Base-by-base conservation (phyloP, 92 coral and sea anemone genomes). In the Virgularia gustaviana region DNA sequence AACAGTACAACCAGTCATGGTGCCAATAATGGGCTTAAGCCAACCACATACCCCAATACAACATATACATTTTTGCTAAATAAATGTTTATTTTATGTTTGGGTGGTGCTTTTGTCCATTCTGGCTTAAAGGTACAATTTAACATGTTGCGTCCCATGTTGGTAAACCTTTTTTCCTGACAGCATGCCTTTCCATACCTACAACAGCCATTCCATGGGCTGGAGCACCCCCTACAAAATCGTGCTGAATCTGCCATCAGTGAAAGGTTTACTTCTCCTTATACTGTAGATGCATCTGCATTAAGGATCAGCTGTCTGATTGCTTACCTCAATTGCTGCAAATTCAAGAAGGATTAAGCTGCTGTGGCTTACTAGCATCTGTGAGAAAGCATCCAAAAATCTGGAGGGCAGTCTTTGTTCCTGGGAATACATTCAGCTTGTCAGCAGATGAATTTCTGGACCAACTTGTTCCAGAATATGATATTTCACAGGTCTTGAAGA, bases 321-420 rank as follows among this genome's bases (percentile, higher is more conserved):
- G 63, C 28, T 56, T 56, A 35, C 63, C 63, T 8, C 63, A 56
- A 25, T 29, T 56, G 31, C 63, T 56, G 63, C 63, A 56, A 56
- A 30, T 56, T 20, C 63, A 56, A 35, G 63, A 56, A 56, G 63
- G 63, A 56, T 56, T 56, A 56, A 56, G 22, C 9, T 56, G 33
- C 63, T 56, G 63, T 29, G 28, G 28, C 63, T 35, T 56, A 30
- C 63, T 56, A 35, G 24, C 31, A 23, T 30, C 63, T 56, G 63
- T 56, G n/a, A 56, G 24, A 35, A 56, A 56, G 28, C 63, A 56
- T 15, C 63, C 63, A 56, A 8, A 56, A 23, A 56, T 56, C 32
- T 56, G 63, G 63, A 56, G 28, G 36, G 27, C 10, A 13, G 27
- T 53, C 9, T 2, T 53, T 25, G 23, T 16, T 10, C 10, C 23